phyloP scores from a whole-genome alignment of 2,888 invertebrate genomes.

The Agapetus fuscipes region DNA sequence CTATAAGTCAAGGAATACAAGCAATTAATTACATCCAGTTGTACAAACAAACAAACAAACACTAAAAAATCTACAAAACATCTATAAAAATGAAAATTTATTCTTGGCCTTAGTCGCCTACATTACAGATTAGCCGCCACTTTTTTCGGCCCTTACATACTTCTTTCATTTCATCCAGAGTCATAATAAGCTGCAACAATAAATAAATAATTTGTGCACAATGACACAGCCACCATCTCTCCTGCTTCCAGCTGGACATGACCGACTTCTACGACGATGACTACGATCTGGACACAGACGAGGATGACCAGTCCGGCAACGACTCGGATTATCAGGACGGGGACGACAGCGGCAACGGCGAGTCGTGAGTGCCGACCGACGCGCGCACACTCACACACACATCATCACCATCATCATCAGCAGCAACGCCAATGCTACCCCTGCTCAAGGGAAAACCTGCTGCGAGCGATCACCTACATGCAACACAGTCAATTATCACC shows the following conservation, averaged over 20 bases:
- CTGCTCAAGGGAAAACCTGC: background rate
- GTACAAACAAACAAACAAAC: too few relatives aligned
- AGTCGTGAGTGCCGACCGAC: constrained; percentile 57
- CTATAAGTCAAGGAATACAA: too few relatives aligned
- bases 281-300: constrained; percentile 73
- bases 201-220: too few relatives aligned
- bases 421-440: constrained; percentile 9
- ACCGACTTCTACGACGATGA: constrained; percentile 96
- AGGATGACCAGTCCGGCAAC: constrained; percentile 54
- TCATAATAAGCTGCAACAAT: too few relatives aligned
- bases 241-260: constrained; percentile 71
- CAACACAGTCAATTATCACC: background rate
- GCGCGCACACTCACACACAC: constrained; percentile 1
- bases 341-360: constrained; percentile 87
- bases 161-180: too few relatives aligned
- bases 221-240: too few relatives aligned
- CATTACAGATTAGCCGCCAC: too few relatives aligned
- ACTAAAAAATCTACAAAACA: too few relatives aligned
- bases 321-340: constrained; percentile 66
- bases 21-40: too few relatives aligned
- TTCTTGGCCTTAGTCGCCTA: too few relatives aligned
- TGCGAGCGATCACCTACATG: background rate
- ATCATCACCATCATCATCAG: constrained; percentile 17
- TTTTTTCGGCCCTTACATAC: too few relatives aligned
- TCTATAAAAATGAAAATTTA: too few relatives aligned